Evolutionary conservation across 2,797 vertebrate species (phyloP).

Genomic region (Sebastes steindachneri): DNA sequence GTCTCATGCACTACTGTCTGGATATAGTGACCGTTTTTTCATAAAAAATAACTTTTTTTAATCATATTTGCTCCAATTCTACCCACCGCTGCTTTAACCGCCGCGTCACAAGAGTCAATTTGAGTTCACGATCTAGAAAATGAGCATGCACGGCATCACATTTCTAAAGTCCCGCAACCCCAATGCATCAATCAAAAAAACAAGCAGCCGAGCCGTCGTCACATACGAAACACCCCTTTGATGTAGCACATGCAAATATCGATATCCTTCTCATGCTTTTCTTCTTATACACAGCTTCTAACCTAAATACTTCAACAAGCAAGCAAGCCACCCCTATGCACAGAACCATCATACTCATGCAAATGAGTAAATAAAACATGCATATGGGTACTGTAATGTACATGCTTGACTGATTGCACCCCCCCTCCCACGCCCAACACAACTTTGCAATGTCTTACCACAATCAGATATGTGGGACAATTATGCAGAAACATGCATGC

Average conservation of each 20-base stretch:
- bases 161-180: slow-evolving; percentile 11
- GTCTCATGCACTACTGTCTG: too few relatives aligned
- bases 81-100: background rate
- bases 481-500: slow-evolving; percentile 54
- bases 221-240: slow-evolving; percentile 7
- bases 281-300: background rate
- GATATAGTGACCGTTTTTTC: too few relatives aligned
- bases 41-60: too few relatives aligned
- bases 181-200: slow-evolving; percentile 38
- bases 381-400: background rate
- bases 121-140: background rate
- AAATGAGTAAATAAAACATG: slow-evolving; percentile 51
- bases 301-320: slow-evolving; percentile 52
- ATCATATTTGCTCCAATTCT: too few relatives aligned
- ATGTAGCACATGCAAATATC: slow-evolving; percentile 29
- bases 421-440: background rate
- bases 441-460: slow-evolving; percentile 21
- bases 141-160: background rate
- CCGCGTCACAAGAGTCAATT: background rate
- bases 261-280: background rate
- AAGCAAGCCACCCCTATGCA: slow-evolving; percentile 8
- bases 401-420: slow-evolving; percentile 40
- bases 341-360: slow-evolving; percentile 33
- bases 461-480: slow-evolving; percentile 39
- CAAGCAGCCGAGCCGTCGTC: background rate